Base-by-base conservation (phyloP, 2,113 vertebrate genomes). In the Halcyon malimbica region DNA sequence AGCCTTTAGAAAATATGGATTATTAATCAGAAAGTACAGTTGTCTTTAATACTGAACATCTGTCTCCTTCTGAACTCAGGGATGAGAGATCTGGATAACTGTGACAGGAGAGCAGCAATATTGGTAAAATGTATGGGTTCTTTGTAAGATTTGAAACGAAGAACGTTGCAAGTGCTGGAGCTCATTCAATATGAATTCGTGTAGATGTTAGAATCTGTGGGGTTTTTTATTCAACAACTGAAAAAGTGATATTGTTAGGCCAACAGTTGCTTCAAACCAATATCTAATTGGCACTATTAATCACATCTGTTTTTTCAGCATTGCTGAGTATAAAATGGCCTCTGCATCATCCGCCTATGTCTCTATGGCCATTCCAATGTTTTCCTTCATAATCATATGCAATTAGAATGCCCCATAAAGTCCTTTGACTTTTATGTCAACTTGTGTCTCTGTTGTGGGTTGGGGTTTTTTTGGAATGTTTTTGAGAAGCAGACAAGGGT, bases 221-320 rank as follows among this genome's bases (percentile, higher is more conserved):
- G 50, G 25, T 1, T 11, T 89, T 86, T 83, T 42, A 46, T 73
- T 84, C 48, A 90, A 17, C 23, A 42, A 21, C 65, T 51, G 28
- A 50, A 85, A 53, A 85, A 51, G 18, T 29, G 24, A 19, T 73
- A 26, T 44, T 0, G 1, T 62, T 82, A 85, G 41, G 21, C n/a
- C 50, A 88, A 29, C 33, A n/a, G 16, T 64, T 69, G 26, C 7
- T 74, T 92, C 5, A 10, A 56, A 89, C 44, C 31, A 33, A 9
- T 80, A 39, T 89, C 35, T 54, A 89, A 83, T 50, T 91, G 26
- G 41, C 67, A 41, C 79, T 94, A 87, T 91, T 90, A 86, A 91
- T 90, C 70, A 37, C 51, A 59, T 92, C 76, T 88, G 29, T 4
- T 84, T 96, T 78, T 90, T 74, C 57, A 77, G 23, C 56, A 42